phyloP scores from a whole-genome alignment of 1,140 invertebrate species.

The Conopomorpha cramerella region DNA sequence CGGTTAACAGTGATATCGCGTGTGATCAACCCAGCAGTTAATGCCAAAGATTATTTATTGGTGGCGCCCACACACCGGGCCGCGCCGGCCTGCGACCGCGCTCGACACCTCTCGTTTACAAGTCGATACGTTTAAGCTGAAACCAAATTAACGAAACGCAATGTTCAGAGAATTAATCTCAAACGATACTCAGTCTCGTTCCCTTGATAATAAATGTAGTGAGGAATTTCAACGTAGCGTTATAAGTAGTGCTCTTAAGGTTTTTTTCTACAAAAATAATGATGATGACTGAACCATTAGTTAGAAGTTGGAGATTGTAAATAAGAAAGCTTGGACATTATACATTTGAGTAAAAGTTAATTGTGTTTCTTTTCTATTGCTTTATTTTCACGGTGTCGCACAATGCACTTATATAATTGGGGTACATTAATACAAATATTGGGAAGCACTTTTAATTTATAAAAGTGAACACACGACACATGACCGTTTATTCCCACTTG shows the following conservation, averaged over 20 bases:
- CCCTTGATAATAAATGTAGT: conserved; percentile 36
- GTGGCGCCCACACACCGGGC: conserved; percentile 20
- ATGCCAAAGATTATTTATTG: conserved; percentile 60
- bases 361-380: conserved; percentile 1
- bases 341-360: conserved; percentile 46
- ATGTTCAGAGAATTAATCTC: conserved; percentile 46
- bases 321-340: conserved; percentile 57
- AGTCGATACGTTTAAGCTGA: conserved; percentile 26
- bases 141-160: conserved; percentile 31
- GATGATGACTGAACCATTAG: conserved; percentile 55
- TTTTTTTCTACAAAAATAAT: conserved; percentile 45
- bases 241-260: conserved; percentile 47
- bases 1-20: conserved; percentile 32
- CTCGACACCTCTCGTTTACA: not conserved
- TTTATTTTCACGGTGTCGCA: too few relatives aligned
- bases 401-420: too few relatives aligned
- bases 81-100: conserved; percentile 6
- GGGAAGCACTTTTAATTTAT: too few relatives aligned
- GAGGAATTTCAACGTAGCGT: conserved; percentile 44
- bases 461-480: too few relatives aligned
- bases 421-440: too few relatives aligned
- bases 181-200: conserved; percentile 53
- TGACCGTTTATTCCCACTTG: too few relatives aligned
- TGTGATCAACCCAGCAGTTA: conserved; percentile 46
- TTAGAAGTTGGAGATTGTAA: conserved; percentile 53